Percentiles rank a stretch among this genome's conserved stretches.
Evolutionary conservation across 2,113 vertebrate species (phyloP).

Genomic region (Lethenteron camtschaticum): DNA sequence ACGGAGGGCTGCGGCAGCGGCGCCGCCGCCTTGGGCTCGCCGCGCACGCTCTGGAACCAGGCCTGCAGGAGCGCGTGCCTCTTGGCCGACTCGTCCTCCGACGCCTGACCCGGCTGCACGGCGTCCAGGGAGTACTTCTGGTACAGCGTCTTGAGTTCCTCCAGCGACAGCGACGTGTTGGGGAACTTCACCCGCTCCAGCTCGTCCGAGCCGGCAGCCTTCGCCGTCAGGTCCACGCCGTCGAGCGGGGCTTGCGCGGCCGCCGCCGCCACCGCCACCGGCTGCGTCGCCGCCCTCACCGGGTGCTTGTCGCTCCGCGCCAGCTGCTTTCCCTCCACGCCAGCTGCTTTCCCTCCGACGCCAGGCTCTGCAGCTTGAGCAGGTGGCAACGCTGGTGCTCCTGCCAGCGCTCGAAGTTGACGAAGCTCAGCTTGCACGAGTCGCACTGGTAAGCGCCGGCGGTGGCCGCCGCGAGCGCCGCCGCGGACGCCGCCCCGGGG

Average conservation of each 20-base stretch:
- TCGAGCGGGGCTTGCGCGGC: neutral
- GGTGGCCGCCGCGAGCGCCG: neutral
- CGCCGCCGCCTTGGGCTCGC: neutral
- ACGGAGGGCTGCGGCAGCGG: neutral
- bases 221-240: neutral
- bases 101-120: neutral
- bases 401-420: conserved; percentile 5
- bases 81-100: neutral
- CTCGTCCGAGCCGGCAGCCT: conserved; percentile 1
- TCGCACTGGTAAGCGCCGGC: neutral
- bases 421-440: conserved; percentile 4
- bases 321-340: neutral
- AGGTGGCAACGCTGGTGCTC: conserved; percentile 3
- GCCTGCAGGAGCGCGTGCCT: conserved; percentile 2
- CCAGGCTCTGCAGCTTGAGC: neutral
- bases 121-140: conserved; percentile 1
- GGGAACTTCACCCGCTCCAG: neutral
- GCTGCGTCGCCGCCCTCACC: neutral
- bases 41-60: neutral
- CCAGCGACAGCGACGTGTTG: neutral
- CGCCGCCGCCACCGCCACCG: neutral
- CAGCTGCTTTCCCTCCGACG: no score
- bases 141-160: conserved; percentile 4
- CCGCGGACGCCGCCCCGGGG: neutral
- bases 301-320: neutral